Conservation (phyloP, 1,140 invertebrate species). For the Portunus trituberculatus region DNA sequence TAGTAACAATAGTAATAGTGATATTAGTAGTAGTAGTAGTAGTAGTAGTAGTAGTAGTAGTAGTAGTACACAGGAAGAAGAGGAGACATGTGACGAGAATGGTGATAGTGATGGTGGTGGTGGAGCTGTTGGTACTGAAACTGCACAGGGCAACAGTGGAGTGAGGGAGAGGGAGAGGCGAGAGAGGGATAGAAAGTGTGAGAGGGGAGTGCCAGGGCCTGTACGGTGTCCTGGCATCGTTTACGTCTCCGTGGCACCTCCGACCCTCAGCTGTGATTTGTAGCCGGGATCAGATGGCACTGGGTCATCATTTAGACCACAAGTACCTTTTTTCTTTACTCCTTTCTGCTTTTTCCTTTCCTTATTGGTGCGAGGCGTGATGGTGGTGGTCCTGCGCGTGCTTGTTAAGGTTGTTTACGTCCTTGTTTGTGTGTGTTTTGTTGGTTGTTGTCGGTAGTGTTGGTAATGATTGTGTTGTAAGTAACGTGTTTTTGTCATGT, state of each 20-base stretch:
- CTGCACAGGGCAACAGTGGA: no score
- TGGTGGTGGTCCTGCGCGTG: not conserved
- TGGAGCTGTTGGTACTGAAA: no score
- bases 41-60: no score
- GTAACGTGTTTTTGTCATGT: not conserved
- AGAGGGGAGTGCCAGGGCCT: conserved; percentile 42
- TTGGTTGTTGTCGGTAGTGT: not conserved
- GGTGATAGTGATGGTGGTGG: no score
- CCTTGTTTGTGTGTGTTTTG: not conserved
- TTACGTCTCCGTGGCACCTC: conserved; percentile 59
- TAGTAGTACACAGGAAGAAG: not conserved
- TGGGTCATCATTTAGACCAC: conserved; percentile 30
- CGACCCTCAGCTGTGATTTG: conserved; percentile 62
- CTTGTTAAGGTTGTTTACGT: conserved; percentile 16
- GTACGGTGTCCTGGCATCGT: conserved; percentile 62
- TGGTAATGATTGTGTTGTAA: not conserved
- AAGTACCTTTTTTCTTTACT: conserved; percentile 8
- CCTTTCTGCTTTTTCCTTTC: not conserved
- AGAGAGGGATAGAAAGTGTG: not conserved
- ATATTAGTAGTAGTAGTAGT: not conserved
- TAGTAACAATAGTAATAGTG: not conserved
- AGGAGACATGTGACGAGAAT: no score
- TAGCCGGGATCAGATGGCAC: conserved; percentile 57
- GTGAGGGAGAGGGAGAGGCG: not conserved
- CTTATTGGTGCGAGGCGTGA: conserved; percentile 17